phyloP scores from a whole-genome alignment of 2,888 invertebrate species.

The Plagiodera versicolora region DNA sequence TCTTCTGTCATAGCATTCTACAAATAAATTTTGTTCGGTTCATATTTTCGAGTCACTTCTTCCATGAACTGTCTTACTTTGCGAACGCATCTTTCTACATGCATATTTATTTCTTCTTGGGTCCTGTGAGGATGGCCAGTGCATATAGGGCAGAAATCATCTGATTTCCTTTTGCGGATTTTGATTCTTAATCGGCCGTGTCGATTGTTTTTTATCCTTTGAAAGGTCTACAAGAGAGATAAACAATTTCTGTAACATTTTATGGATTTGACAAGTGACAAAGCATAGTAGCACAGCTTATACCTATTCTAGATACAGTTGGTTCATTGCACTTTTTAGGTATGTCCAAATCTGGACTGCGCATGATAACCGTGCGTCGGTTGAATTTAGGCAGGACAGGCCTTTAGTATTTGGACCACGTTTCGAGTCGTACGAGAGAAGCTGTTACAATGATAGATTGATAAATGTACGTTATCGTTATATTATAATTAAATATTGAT shows the following conservation, averaged over 20 bases:
- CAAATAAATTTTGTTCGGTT: slow-evolving; percentile 2
- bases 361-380: too few species aligned
- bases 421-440: too few species aligned
- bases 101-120: slow-evolving; percentile 64
- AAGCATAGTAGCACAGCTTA: too few species aligned
- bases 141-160: slow-evolving; percentile 70
- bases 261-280: too few species aligned
- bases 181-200: slow-evolving; percentile 68
- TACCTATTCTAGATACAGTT: too few species aligned
- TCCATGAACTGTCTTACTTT: slow-evolving; percentile 51
- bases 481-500: too few species aligned
- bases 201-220: slow-evolving; percentile 70
- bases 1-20: slow-evolving; percentile 56
- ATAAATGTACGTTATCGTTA: too few species aligned
- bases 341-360: too few species aligned
- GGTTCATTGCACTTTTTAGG: too few species aligned
- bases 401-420: too few species aligned
- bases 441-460: too few species aligned
- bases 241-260: slow-evolving; percentile 8
- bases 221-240: slow-evolving; percentile 61
- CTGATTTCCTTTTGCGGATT: slow-evolving; percentile 67
- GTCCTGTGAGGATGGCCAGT: slow-evolving; percentile 59
- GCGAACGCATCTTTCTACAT: slow-evolving; percentile 65
- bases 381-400: too few species aligned
- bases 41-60: neutral